phyloP scores from a whole-genome alignment of 2,797 vertebrate species.

The Tragelaphus oryx region DNA sequence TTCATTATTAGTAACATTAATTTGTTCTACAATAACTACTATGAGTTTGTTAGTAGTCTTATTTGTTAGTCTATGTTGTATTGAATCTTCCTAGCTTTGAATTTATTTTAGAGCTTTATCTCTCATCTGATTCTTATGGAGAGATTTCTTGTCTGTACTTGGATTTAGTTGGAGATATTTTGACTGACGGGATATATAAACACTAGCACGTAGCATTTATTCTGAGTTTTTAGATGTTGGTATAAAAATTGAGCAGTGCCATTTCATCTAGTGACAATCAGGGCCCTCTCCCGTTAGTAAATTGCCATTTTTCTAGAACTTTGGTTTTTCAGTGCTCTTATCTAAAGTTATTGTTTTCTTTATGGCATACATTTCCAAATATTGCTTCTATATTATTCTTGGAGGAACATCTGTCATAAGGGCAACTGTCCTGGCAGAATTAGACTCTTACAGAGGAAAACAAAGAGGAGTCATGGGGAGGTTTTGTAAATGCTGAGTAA shows the following conservation, averaged over 20 bases:
- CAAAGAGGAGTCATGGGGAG: not conserved
- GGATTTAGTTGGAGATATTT: slow-evolving; percentile 7
- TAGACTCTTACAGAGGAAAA: not conserved
- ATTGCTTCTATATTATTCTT: not conserved
- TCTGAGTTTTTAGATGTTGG: not conserved
- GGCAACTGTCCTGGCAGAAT: not conserved
- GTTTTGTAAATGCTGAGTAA: not conserved
- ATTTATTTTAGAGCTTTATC: slow-evolving; percentile 17
- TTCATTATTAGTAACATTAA: not conserved
- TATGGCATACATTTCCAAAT: not conserved
- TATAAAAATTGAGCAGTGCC: not conserved
- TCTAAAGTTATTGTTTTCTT: not conserved
- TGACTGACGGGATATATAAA: not conserved
- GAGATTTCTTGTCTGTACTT: not conserved
- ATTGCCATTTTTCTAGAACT: not conserved
- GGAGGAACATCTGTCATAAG: not conserved
- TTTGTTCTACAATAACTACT: not conserved
- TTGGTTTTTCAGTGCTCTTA: not conserved
- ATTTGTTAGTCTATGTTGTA: not conserved
- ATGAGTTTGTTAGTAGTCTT: not conserved
- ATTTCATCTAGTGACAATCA: not conserved
- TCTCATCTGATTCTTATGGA: not conserved
- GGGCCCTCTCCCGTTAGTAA: not conserved
- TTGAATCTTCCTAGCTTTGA: not conserved
- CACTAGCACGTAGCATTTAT: not conserved